A percentile compares a stretch with the other conserved stretches of the same genome.
Evolutionary conservation across 2,113 vertebrate species (phyloP).

Genomic region (Neoarius graeffei): DNA sequence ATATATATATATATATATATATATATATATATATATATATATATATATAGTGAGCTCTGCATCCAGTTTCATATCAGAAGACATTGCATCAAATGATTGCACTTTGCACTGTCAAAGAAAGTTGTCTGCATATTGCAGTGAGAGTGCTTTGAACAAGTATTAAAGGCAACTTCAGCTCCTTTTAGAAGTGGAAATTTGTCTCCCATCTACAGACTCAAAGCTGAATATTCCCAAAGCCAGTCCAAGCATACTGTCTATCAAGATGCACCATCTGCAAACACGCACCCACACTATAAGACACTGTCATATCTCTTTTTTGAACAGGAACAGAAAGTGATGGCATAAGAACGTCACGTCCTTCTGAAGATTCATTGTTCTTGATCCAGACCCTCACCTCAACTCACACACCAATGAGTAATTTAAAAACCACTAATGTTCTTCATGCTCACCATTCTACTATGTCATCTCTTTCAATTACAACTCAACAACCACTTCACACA

Average conservation of each 20-base stretch:
- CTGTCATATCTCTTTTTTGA: constrained; percentile 34
- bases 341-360: constrained; percentile 24
- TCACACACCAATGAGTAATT: constrained; percentile 14
- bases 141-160: not conserved
- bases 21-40: not conserved
- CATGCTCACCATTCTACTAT: not conserved
- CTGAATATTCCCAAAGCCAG: constrained; percentile 1
- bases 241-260: not conserved
- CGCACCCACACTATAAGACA: constrained; percentile 1
- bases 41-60: not conserved
- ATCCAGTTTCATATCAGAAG: not conserved
- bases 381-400: constrained; percentile 21
- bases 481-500: not conserved
- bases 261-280: not conserved
- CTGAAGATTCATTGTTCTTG: constrained; percentile 33
- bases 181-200: not conserved
- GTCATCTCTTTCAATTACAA: not conserved
- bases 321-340: constrained; percentile 35
- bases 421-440: constrained; percentile 15
- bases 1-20: not conserved
- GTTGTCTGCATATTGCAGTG: not conserved
- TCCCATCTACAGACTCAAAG: not conserved
- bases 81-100: not conserved
- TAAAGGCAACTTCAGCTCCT: not conserved
- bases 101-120: not conserved